Evolutionary conservation across 37 sponge, comb jelly and placozoan species (phyloP).

Genomic region (Theonella swinhoei): DNA sequence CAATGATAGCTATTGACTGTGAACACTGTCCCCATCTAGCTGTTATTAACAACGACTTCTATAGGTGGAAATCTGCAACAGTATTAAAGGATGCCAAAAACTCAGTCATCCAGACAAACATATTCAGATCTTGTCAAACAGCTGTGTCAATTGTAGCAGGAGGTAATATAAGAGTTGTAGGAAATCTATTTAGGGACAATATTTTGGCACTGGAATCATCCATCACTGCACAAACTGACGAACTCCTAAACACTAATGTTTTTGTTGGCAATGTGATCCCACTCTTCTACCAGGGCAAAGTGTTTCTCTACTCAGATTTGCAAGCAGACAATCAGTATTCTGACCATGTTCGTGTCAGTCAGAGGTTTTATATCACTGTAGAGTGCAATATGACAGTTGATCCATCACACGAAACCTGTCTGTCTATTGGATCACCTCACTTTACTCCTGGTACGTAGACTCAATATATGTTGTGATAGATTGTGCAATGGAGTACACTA

Average conservation of each 20-base stretch:
- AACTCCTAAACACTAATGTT: background rate
- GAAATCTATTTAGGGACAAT: slow-evolving; percentile 30
- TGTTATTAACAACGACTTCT: slow-evolving; percentile 17
- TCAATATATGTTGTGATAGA: too few species aligned
- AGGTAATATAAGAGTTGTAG: background rate
- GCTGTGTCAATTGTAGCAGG: background rate
- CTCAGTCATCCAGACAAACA: slow-evolving; percentile 14
- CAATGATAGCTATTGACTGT: slow-evolving; percentile 1
- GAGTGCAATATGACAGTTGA: background rate
- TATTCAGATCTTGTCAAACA: slow-evolving; percentile 12
- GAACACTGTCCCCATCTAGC: background rate
- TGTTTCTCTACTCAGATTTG: background rate
- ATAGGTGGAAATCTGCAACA: background rate
- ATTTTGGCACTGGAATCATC: background rate
- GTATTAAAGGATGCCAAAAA: background rate
- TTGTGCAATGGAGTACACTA: too few species aligned
- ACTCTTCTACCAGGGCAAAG: background rate
- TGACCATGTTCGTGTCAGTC: background rate
- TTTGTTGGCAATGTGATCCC: background rate
- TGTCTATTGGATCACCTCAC: too few species aligned
- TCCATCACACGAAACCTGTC: too few species aligned
- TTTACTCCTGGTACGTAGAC: too few species aligned
- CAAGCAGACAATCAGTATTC: background rate
- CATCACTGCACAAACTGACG: background rate
- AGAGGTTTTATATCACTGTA: background rate